These are phyloP conservation scores for Pantelozetes paolii DNA, from an alignment of 2,888 invertebrate species.

Conservation along the genomic window DNA sequence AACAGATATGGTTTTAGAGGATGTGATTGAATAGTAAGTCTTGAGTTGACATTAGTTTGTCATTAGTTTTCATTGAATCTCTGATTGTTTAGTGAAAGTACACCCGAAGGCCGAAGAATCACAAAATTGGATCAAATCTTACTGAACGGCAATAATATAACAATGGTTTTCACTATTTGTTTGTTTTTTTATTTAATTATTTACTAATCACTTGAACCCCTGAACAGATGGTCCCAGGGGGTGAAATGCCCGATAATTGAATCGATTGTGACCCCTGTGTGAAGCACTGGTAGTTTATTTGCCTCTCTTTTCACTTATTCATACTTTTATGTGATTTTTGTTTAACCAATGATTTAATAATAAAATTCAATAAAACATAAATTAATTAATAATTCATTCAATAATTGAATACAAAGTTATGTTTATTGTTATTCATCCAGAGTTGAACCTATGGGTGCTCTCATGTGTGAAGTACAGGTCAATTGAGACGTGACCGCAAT, in stretches of 20 bases:
- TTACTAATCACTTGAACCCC: conserved; percentile 15
- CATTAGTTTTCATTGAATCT: conserved; percentile 45
- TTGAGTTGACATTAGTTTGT: conserved; percentile 49
- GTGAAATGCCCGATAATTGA: conserved; percentile 66
- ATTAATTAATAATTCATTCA: too few species aligned
- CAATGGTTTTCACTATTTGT: conserved; percentile 69
- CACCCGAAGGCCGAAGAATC: conserved; percentile 89
- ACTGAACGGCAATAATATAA: conserved; percentile 97
- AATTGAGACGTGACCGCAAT: too few species aligned
- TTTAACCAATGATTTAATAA: too few species aligned
- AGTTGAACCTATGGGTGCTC: too few species aligned
- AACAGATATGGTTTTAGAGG: conserved; percentile 87
- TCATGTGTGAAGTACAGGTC: too few species aligned
- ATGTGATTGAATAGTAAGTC: conserved; percentile 79
- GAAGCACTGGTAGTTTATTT: too few species aligned
- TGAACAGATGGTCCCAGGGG: conserved; percentile 68
- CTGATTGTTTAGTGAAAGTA: conserved; percentile 65
- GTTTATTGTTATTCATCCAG: too few species aligned
- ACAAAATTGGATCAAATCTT: conserved; percentile 97
- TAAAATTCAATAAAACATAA: too few species aligned
- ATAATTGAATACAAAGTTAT: too few species aligned
- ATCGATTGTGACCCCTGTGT: neutral
- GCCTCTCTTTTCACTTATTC: too few species aligned
- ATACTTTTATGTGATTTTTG: too few species aligned
- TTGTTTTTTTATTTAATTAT: neutral